Conservation (phyloP, 2,888 invertebrate species). For the Villa cingulata region DNA sequence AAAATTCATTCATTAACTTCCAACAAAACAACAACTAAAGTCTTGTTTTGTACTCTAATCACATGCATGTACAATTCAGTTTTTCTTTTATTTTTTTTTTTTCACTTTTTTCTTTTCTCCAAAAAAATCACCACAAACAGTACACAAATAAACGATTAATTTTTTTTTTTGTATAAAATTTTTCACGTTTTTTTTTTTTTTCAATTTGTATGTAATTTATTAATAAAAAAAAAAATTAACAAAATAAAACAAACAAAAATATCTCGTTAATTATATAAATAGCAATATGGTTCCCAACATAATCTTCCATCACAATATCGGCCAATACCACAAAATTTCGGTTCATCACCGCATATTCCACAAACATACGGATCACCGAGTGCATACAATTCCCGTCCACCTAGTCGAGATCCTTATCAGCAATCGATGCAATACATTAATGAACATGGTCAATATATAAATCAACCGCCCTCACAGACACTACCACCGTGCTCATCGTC, state of each 20-base stretch:
- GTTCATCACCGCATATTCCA: slow-evolving; percentile 35
- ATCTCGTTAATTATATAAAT: slow-evolving; percentile 16
- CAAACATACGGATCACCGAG: slow-evolving; percentile 26
- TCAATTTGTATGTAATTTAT: not conserved
- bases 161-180: not conserved
- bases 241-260: too few relatives aligned
- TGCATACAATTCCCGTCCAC: slow-evolving; percentile 31
- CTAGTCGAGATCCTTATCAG: slow-evolving; percentile 34
- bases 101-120: too few relatives aligned
- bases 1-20: too few relatives aligned
- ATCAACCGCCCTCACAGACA: slow-evolving; percentile 33
- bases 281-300: slow-evolving; percentile 42
- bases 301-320: slow-evolving; percentile 37
- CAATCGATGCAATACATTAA: slow-evolving; percentile 36
- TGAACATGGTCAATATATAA: slow-evolving; percentile 33
- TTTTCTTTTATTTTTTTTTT: too few relatives aligned
- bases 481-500: not conserved
- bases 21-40: too few relatives aligned
- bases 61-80: too few relatives aligned
- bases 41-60: not conserved
- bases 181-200: not conserved
- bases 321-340: slow-evolving; percentile 28
- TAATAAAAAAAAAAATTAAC: too few relatives aligned
- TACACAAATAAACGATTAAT: too few relatives aligned
- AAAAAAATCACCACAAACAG: too few relatives aligned